Conservation (phyloP, 1,140 invertebrate genomes). For the Neuroterus valhalla region DNA sequence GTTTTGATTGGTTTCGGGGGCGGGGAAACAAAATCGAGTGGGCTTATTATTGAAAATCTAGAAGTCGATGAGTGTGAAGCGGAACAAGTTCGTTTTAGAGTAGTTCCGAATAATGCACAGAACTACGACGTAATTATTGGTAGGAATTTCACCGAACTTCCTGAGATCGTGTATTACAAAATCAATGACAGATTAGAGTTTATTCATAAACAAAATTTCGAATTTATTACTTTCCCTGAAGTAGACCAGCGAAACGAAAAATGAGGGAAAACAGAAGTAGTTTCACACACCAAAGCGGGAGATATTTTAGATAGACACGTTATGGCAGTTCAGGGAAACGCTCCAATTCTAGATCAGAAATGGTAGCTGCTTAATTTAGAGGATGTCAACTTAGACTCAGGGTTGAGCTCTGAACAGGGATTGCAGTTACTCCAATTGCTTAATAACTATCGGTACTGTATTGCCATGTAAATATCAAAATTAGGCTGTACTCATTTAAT, state of each 20-base stretch:
- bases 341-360: no score
- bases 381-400: no score
- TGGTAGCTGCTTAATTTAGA: no score
- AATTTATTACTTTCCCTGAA: not conserved
- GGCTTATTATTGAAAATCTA: conserved; percentile 1
- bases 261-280: no score
- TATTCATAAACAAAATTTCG: not conserved
- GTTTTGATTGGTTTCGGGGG: not conserved
- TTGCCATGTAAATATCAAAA: no score
- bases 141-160: conserved; percentile 26
- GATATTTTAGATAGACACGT: no score
- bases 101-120: conserved; percentile 8
- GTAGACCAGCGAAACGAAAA: not conserved
- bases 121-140: conserved; percentile 30
- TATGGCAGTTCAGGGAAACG: no score
- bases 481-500: no score
- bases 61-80: not conserved
- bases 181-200: not conserved
- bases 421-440: no score
- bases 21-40: not conserved
- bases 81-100: conserved; percentile 12
- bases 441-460: no score
- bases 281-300: no score
- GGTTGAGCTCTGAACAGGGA: no score
- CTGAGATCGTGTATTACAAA: not conserved